phyloP scores from a whole-genome alignment of 1,140 invertebrate species.

The Dreissena rostriformis region DNA sequence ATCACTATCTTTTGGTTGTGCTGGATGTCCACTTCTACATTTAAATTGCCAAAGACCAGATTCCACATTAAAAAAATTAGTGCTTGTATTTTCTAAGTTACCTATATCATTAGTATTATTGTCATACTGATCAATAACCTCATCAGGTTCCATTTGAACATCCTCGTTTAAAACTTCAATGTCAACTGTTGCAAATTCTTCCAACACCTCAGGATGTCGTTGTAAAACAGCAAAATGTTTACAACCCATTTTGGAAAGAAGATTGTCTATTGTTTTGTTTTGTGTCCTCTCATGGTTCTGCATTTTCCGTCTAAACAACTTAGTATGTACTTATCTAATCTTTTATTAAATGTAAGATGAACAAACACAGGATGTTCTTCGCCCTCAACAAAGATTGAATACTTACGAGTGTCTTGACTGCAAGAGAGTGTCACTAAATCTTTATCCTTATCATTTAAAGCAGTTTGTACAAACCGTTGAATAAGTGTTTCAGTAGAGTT shows the following conservation, averaged over 20 bases:
- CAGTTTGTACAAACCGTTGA: not conserved
- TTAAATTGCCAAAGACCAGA: constrained; percentile 40
- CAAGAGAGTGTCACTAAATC: not conserved
- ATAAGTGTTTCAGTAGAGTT: not conserved
- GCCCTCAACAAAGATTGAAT: constrained; percentile 21
- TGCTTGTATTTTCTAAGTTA: not conserved
- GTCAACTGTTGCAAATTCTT: not conserved
- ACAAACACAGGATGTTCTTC: constrained; percentile 42
- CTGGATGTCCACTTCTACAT: constrained; percentile 12
- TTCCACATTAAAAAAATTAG: constrained; percentile 17
- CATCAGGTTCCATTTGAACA: not conserved
- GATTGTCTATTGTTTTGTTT: constrained; percentile 37
- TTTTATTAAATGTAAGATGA: constrained; percentile 29
- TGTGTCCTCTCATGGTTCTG: constrained; percentile 30
- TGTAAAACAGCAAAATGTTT: constrained; percentile 2
- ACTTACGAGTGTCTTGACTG: constrained; percentile 25
- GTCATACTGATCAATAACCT: not conserved
- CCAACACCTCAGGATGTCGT: not conserved
- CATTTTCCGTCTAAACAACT: constrained; percentile 41
- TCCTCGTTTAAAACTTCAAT: not conserved
- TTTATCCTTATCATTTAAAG: not conserved
- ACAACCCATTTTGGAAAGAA: not conserved
- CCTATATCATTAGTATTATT: not conserved
- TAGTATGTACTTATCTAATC: constrained; percentile 1
- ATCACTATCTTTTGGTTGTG: constrained; percentile 17